Percentiles rank a stretch among this genome's conserved stretches.
These are phyloP conservation scores for Lycaena phlaeas DNA, from an alignment of 2,888 invertebrate species.

Conservation along the genomic window DNA sequence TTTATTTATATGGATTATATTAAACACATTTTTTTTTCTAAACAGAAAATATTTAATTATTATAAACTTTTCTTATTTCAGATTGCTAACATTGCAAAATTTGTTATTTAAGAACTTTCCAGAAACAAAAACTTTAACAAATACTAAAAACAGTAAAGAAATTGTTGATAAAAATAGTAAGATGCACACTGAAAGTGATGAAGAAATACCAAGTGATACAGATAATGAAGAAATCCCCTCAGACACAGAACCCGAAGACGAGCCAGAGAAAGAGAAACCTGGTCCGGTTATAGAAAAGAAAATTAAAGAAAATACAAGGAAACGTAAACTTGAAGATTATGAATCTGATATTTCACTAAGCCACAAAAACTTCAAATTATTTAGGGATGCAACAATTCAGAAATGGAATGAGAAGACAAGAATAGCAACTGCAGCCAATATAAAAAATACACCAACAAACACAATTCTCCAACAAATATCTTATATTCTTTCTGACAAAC, in stretches of 20 bases:
- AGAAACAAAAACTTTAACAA: conserved; percentile 75
- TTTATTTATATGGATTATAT: too few species aligned
- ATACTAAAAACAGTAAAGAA: conserved; percentile 26
- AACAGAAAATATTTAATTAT: too few species aligned
- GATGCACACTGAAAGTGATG: conserved; percentile 37
- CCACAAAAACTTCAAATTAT: conserved; percentile 76
- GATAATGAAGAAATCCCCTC: conserved; percentile 79
- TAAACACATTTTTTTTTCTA: too few species aligned
- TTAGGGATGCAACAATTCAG: conserved; percentile 86
- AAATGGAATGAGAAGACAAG: conserved; percentile 97
- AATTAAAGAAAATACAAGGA: conserved; percentile 33
- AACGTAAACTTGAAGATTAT: conserved; percentile 73
- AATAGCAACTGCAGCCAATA: conserved; percentile 76
- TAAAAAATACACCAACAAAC: conserved; percentile 74
- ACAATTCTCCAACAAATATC: conserved; percentile 87
- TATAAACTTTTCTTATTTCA: conserved; percentile 30
- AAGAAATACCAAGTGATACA: conserved; percentile 64
- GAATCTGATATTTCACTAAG: conserved; percentile 68
- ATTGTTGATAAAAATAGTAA: conserved; percentile 20
- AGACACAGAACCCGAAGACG: conserved; percentile 67
- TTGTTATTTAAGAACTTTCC: conserved; percentile 75
- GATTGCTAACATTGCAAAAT: conserved; percentile 50
- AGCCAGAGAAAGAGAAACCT: conserved; percentile 25
- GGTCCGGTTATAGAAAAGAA: conserved; percentile 20
- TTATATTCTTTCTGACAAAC: conserved; percentile 84